Conservation (phyloP, 2,113 vertebrate species). For the Hippocampus zosterae region DNA sequence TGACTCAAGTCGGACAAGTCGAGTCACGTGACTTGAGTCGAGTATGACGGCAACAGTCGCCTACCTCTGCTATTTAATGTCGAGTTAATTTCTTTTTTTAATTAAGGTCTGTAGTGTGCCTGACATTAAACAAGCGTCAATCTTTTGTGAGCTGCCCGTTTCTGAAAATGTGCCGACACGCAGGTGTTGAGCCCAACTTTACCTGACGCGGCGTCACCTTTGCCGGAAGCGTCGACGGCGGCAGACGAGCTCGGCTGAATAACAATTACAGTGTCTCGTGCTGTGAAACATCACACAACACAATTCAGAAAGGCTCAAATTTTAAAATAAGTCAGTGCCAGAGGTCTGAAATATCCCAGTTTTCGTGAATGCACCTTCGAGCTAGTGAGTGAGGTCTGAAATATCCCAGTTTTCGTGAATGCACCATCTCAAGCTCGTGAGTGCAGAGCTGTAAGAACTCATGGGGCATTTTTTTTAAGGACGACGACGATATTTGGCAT, state of each 20-base stretch:
- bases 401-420: neutral
- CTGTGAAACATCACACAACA: conserved; percentile 51
- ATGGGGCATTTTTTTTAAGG: too few species aligned
- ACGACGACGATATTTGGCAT: too few species aligned
- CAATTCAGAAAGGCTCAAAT: conserved; percentile 12
- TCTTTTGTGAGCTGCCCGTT: neutral
- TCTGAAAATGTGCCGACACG: neutral
- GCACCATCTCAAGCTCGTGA: too few species aligned
- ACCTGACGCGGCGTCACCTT: conserved; percentile 4
- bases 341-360: neutral
- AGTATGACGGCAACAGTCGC: too few species aligned
- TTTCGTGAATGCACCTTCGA: neutral
- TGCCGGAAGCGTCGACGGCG: conserved; percentile 25
- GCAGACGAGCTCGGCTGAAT: conserved; percentile 49
- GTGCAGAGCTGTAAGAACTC: too few species aligned
- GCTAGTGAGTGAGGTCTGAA: neutral
- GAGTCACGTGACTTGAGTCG: too few species aligned
- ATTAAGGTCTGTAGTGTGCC: too few species aligned
- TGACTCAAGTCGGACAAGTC: too few species aligned
- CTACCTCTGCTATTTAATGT: too few species aligned
- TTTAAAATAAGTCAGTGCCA: neutral
- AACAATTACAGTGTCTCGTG: conserved; percentile 40
- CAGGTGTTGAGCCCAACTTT: neutral
- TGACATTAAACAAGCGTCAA: neutral
- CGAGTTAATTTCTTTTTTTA: too few species aligned